Conservation (phyloP, 2,113 vertebrate genomes). For the Lethenteron reissneri region DNA sequence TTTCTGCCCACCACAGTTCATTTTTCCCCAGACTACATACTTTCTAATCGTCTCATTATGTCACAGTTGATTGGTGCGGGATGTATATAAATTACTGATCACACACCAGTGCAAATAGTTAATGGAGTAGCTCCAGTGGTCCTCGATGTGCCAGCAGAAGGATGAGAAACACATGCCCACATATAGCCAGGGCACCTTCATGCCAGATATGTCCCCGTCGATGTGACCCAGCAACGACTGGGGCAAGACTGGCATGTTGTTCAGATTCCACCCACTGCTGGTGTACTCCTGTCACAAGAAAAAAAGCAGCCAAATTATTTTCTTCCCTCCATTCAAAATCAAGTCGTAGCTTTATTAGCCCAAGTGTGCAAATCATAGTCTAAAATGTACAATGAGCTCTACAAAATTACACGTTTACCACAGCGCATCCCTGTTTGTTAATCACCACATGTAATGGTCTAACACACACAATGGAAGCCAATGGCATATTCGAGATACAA, state of each 20-base stretch:
- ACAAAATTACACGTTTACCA: too few species aligned
- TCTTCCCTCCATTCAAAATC: conserved; percentile 51
- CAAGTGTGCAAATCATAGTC: too few species aligned
- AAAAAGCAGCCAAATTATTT: not conserved
- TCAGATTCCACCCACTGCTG: conserved; percentile 86
- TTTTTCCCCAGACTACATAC: too few species aligned
- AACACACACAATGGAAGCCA: too few species aligned
- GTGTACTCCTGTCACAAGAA: conserved; percentile 50
- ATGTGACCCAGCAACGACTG: conserved; percentile 84
- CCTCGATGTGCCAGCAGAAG: conserved; percentile 98
- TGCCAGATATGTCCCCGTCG: conserved; percentile 89
- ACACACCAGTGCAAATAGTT: conserved; percentile 92
- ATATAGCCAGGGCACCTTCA: conserved; percentile 94
- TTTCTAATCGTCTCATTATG: not conserved
- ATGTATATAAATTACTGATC: not conserved
- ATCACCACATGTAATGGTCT: too few species aligned
- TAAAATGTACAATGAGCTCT: too few species aligned
- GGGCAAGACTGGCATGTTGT: conserved; percentile 95
- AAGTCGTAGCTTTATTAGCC: conserved; percentile 81
- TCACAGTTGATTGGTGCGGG: not conserved
- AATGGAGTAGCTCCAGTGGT: conserved; percentile 98
- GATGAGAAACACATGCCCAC: conserved; percentile 99
- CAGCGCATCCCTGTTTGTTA: too few species aligned
- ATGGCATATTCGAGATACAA: too few species aligned
- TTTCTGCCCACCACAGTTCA: too few species aligned